phyloP scores from a whole-genome alignment of 2,113 vertebrate genomes.

The Perognathus longimembris region DNA sequence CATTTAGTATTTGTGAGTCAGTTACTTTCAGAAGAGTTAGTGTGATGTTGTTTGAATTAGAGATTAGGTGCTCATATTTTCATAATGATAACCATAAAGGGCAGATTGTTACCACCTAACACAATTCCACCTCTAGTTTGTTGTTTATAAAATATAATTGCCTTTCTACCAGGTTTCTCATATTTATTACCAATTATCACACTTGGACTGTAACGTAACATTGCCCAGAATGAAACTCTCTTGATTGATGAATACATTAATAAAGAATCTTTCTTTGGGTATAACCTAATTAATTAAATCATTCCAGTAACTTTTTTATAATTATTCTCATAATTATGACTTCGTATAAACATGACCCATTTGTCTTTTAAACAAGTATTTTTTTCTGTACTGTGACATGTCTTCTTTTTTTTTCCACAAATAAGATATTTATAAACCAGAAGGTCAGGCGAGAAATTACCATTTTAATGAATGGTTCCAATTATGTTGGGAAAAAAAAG shows the following conservation, averaged over 20 bases:
- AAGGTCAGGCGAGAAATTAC: slow-evolving; percentile 39
- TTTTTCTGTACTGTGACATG: slow-evolving; percentile 15
- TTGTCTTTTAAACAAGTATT: slow-evolving; percentile 65
- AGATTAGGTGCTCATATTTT: neutral
- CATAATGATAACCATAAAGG: neutral
- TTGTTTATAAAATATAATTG: slow-evolving; percentile 21
- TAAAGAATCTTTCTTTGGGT: neutral
- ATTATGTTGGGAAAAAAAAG: neutral
- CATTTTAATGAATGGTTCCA: slow-evolving; percentile 47
- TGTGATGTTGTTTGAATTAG: neutral
- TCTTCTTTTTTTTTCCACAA: slow-evolving; percentile 40
- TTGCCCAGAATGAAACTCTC: neutral
- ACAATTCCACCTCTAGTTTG: neutral
- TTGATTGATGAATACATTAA: slow-evolving; percentile 41
- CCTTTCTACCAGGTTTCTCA: neutral
- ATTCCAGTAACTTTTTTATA: slow-evolving; percentile 26
- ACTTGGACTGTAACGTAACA: neutral
- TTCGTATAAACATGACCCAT: slow-evolving; percentile 45
- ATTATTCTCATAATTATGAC: slow-evolving; percentile 60
- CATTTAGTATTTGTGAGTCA: neutral
- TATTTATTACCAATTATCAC: slow-evolving; percentile 12
- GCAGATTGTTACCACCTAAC: neutral
- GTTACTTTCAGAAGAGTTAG: neutral
- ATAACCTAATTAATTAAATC: slow-evolving; percentile 69
- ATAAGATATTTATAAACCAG: slow-evolving; percentile 58